These are phyloP conservation scores for Erpornis zantholeuca DNA, from an alignment of 2,113 vertebrate genomes.

Conservation along the genomic window DNA sequence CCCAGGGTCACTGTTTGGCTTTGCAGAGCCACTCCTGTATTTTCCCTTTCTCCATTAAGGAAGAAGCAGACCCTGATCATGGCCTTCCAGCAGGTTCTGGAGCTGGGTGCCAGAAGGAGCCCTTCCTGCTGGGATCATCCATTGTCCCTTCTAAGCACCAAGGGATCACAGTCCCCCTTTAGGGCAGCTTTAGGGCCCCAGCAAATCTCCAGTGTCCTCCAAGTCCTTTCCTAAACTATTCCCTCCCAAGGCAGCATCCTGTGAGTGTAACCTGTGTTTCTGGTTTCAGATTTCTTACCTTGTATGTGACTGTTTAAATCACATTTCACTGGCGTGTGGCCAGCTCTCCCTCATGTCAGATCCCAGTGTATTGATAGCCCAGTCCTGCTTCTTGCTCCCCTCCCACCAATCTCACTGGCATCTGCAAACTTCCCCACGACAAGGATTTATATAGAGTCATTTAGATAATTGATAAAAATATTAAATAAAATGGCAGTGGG, in stretches of 20 bases:
- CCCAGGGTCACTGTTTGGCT: not conserved
- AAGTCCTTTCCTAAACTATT: not conserved
- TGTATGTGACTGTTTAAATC: not conserved
- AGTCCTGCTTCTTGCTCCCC: not conserved
- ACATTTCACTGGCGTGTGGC: not conserved
- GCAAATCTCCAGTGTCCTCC: not conserved
- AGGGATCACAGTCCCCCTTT: not conserved
- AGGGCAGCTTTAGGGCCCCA: accelerated
- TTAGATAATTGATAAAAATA: conserved; percentile 10
- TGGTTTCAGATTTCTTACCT: conserved; percentile 1
- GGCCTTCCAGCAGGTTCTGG: not conserved
- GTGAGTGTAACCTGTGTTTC: not conserved
- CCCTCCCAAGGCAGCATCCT: not conserved
- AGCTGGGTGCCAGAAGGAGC: not conserved
- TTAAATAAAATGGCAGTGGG: not conserved
- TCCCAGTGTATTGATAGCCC: not conserved
- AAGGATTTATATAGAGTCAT: not conserved
- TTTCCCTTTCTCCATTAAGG: not conserved
- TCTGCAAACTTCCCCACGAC: not conserved
- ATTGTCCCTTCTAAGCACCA: accelerated
- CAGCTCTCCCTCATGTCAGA: not conserved
- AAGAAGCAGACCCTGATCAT: not conserved
- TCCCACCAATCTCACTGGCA: not conserved
- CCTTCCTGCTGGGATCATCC: not conserved
- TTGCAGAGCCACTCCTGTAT: not conserved